Evolutionary conservation across 2,888 invertebrate genomes (phyloP).

Genomic region (Cosmia pyralina): DNA sequence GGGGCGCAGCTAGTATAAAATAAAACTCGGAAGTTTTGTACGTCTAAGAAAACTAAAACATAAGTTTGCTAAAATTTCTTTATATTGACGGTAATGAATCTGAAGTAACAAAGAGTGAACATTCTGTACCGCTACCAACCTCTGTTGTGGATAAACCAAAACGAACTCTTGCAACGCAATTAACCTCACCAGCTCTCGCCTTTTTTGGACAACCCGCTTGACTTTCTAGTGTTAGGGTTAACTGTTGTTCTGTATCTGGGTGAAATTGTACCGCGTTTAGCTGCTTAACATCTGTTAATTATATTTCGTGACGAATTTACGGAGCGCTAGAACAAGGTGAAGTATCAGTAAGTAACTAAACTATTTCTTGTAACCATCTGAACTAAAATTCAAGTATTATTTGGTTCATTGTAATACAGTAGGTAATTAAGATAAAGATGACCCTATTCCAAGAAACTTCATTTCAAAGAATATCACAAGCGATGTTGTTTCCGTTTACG

Average conservation of each 20-base stretch:
- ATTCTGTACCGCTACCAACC: slow-evolving; percentile 26
- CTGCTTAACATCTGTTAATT: slow-evolving; percentile 17
- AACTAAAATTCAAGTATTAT: background rate
- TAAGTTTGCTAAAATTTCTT: background rate
- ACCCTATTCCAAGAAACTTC: background rate
- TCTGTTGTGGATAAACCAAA: slow-evolving; percentile 12
- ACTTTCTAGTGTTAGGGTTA: slow-evolving; percentile 51
- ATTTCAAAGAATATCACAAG: slow-evolving; percentile 22
- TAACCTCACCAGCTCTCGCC: slow-evolving; percentile 57
- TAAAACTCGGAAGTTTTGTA: background rate
- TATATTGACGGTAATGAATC: background rate
- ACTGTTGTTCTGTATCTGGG: slow-evolving; percentile 29
- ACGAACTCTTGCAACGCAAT: slow-evolving; percentile 55
- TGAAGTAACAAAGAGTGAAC: background rate
- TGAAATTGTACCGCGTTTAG: slow-evolving; percentile 4
- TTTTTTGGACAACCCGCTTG: slow-evolving; percentile 55
- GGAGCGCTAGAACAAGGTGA: background rate
- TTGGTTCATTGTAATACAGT: background rate
- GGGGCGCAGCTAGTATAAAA: background rate
- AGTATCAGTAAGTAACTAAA: background rate
- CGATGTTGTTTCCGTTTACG: slow-evolving; percentile 5
- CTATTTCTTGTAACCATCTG: background rate
- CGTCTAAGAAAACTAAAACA: background rate
- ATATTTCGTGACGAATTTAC: background rate
- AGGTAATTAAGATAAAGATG: background rate